Evolutionary conservation across 2,113 vertebrate species (phyloP).

Genomic region (Heterochromis multidens): DNA sequence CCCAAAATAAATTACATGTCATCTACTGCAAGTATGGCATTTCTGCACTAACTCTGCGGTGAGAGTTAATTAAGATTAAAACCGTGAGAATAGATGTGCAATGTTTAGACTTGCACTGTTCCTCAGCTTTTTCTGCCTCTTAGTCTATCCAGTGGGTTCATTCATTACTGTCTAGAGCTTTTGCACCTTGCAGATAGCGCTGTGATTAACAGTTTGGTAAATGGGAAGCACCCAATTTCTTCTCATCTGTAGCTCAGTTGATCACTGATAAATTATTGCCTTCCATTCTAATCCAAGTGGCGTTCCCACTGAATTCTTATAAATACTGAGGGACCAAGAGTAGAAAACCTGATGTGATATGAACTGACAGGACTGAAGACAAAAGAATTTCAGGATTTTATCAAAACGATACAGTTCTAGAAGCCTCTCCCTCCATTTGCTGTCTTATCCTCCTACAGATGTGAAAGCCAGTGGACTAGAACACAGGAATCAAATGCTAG

Average conservation of each 20-base stretch:
- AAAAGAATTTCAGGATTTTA: not conserved
- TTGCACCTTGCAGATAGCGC: not conserved
- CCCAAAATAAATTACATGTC: not conserved
- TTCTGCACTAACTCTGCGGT: not conserved
- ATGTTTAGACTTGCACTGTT: not conserved
- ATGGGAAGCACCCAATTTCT: not conserved
- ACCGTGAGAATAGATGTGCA: not conserved
- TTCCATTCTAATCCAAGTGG: not conserved
- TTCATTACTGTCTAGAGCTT: not conserved
- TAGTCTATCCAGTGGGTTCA: not conserved
- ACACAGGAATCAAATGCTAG: not conserved
- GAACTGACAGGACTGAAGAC: not conserved
- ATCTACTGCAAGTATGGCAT: not conserved
- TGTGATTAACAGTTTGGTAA: not conserved
- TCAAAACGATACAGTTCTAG: not conserved
- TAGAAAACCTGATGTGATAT: not conserved
- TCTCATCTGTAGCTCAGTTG: not conserved
- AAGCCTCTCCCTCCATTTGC: not conserved
- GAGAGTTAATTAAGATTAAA: not conserved
- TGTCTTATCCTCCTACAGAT: not conserved
- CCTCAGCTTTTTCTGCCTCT: not conserved
- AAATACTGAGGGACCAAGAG: not conserved
- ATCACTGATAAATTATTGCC: not conserved
- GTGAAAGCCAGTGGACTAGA: not conserved
- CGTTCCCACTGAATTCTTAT: not conserved